Evolutionary conservation across 2,113 vertebrate species (phyloP).

Genomic region (Microcebus jonahi): DNA sequence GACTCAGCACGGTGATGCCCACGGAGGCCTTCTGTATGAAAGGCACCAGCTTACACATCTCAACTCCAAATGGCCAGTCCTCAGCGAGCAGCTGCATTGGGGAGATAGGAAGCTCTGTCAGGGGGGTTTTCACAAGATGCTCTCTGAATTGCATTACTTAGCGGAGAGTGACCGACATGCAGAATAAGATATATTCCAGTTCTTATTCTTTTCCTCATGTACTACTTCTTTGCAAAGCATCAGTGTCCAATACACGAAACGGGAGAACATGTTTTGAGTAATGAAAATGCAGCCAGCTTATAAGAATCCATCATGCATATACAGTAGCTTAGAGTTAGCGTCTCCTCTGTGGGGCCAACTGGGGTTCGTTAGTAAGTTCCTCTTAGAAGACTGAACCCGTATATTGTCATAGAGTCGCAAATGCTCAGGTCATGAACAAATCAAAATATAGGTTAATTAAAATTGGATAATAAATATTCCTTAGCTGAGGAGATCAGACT

Average conservation of each 20-base stretch:
- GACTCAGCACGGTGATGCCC: constrained; percentile 95
- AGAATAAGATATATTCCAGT: neutral
- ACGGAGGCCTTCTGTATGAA: constrained; percentile 96
- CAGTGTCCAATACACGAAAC: neutral
- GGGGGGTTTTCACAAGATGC: neutral
- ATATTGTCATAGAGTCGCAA: neutral
- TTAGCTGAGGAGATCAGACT: neutral
- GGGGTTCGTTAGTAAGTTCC: neutral
- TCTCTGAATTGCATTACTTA: neutral
- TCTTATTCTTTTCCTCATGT: constrained; percentile 15
- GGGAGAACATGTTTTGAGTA: neutral
- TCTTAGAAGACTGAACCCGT: neutral
- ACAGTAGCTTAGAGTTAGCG: neutral
- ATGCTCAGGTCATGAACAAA: neutral
- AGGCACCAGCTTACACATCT: constrained; percentile 95
- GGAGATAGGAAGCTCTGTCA: constrained; percentile 68
- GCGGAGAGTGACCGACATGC: neutral
- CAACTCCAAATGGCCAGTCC: constrained; percentile 94
- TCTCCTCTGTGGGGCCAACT: neutral
- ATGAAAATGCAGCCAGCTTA: neutral
- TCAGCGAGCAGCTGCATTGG: constrained; percentile 91
- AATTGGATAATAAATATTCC: neutral
- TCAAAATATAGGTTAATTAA: neutral
- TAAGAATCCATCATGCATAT: neutral
- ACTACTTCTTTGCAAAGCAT: constrained; percentile 33